Conservation (phyloP, 2,888 invertebrate genomes). For the Silvanus unidentatus region DNA sequence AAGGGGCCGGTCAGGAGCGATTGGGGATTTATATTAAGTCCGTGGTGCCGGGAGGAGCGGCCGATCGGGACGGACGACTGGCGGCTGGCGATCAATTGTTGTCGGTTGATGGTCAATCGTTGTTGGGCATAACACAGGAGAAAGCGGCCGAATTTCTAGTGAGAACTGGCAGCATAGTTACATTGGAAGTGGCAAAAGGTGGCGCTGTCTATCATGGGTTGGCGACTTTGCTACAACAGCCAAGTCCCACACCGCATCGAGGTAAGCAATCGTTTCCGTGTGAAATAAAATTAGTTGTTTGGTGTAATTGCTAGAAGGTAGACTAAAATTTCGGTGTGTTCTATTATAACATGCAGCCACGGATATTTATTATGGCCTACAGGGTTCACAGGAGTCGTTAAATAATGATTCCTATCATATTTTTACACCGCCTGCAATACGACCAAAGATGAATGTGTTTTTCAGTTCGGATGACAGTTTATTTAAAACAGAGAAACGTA, state of each 20-base stretch:
- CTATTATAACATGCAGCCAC: constrained; percentile 41
- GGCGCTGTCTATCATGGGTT: constrained; percentile 96
- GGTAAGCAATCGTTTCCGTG: too few relatives aligned
- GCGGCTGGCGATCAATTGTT: constrained; percentile 96
- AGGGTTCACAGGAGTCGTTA: constrained; percentile 40
- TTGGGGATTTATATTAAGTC: constrained; percentile 98
- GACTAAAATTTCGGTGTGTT: too few relatives aligned
- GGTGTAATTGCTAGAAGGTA: not conserved
- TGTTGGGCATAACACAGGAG: constrained; percentile 65
- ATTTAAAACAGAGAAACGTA: constrained; percentile 40
- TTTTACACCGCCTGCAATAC: constrained; percentile 40
- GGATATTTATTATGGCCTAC: constrained; percentile 33
- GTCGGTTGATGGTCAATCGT: constrained; percentile 92
- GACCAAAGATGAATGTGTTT: constrained; percentile 42
- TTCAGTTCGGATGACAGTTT: constrained; percentile 45
- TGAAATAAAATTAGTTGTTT: not conserved
- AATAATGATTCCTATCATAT: constrained; percentile 33
- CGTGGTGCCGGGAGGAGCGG: constrained; percentile 90
- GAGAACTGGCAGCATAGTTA: constrained; percentile 88
- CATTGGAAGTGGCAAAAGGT: constrained; percentile 94
- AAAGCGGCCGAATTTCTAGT: constrained; percentile 94
- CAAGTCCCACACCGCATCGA: constrained; percentile 74
- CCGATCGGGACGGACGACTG: constrained; percentile 87
- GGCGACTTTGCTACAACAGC: constrained; percentile 86
- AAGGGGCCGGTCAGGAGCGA: constrained; percentile 54